Base-by-base conservation (phyloP, 1,140 invertebrate genomes). In the Halictus rubicundus region DNA sequence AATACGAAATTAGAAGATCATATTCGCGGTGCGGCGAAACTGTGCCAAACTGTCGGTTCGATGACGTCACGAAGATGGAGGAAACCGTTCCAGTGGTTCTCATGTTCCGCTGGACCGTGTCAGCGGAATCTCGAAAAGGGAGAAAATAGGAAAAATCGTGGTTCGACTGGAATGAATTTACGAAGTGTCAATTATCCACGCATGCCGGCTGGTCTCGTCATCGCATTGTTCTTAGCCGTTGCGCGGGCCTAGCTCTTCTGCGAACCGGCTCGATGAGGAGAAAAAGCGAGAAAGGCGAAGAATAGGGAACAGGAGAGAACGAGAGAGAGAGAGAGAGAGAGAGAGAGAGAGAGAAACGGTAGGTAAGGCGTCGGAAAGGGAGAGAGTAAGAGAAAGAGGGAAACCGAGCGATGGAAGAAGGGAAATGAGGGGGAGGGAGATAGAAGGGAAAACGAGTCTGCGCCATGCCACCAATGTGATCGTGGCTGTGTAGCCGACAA, bases 371-470 rank as follows among this genome's bases (percentile, higher is more conserved):
- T n/a, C 42, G 78, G 81, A 81, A 81, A 80, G 73, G 78, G 68
- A 78, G 80, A 81, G 82, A 81, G 81, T 82, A 80, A 84, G 83
- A 85, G 42, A 42, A 37, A 75, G 52, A 69, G 73, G 42, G 63
- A 80, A 71, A 68, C 23, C 39, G 61, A 63, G 27, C 69, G 42
- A 66, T 68, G 68, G 81, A 59, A 46, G 76, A 77, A 70, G 79
- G 49, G 81, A 82, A 82, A 82, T 80, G 75, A 80, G 68, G 81
- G 82, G 82, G 82, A 81, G 80, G 84, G 81, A 83, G 84, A 85
- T 79, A 85, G 88, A 88, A 87, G 87, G 83, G 87, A 83, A 89
- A 91, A 91, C 91, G 87, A 91, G 90, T 91, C 89, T 90, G 87
- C 86, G 88, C 88, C 73, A 82, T 89, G 85, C 83, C 82, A 84